These are phyloP conservation scores for Oenanthe oenanthe DNA, from an alignment of 2,113 vertebrate genomes.

Conservation along the genomic window DNA sequence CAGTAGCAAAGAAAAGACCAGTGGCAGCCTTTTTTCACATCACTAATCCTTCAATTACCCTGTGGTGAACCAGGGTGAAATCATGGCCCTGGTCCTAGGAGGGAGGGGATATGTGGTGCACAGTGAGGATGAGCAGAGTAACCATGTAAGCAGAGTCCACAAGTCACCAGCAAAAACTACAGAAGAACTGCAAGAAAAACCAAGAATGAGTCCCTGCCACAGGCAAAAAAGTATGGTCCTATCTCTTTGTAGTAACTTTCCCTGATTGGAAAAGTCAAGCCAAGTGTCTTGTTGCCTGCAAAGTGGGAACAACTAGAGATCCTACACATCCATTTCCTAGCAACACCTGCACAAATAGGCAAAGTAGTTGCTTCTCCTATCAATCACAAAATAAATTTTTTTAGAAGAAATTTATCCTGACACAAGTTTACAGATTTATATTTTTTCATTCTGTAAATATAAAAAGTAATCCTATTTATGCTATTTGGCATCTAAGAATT, in stretches of 20 bases:
- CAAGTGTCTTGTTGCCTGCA: not conserved
- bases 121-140: not conserved
- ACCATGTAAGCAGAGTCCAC: not conserved
- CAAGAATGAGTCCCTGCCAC: not conserved
- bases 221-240: not conserved
- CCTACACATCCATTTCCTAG: not conserved
- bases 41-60: not conserved
- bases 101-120: not conserved
- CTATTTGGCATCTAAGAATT: not conserved
- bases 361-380: not conserved
- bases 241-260: not conserved
- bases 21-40: not conserved
- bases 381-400: not conserved
- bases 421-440: not conserved
- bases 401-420: not conserved
- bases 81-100: not conserved
- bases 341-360: accelerated
- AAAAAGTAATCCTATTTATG: not conserved
- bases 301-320: not conserved
- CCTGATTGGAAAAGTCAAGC: not conserved
- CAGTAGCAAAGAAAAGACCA: not conserved
- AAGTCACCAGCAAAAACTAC: not conserved
- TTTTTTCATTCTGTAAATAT: not conserved
- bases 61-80: not conserved
- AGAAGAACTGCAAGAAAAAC: not conserved